Conservation (phyloP, 2,888 invertebrate species). For the Apamea anceps region DNA sequence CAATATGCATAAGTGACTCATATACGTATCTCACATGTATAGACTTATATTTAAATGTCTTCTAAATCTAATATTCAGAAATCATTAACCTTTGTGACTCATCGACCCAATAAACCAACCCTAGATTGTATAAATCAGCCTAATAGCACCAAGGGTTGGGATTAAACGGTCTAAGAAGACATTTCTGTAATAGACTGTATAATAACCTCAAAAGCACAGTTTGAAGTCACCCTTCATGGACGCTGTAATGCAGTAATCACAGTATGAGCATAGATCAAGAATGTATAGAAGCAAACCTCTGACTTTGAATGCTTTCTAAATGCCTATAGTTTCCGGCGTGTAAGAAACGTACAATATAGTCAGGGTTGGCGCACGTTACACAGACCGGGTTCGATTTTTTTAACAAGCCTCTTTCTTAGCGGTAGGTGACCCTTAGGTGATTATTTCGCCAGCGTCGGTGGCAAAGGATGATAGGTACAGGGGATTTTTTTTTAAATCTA, state of each 20-base stretch:
- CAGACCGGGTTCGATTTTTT: too few relatives aligned
- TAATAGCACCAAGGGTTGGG: slow-evolving; percentile 52
- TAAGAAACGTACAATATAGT: background rate
- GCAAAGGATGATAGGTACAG: background rate
- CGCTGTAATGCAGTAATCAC: slow-evolving; percentile 27
- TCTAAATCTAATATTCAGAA: slow-evolving; percentile 10
- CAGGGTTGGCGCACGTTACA: too few relatives aligned
- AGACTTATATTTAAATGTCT: background rate
- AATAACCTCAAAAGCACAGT: slow-evolving; percentile 39
- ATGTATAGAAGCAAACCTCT: background rate
- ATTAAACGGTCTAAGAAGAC: slow-evolving; percentile 40
- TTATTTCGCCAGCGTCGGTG: background rate
- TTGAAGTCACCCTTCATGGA: slow-evolving; percentile 39
- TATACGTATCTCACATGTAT: background rate
- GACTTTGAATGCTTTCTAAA: background rate
- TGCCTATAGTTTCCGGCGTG: background rate
- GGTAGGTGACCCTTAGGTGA: background rate
- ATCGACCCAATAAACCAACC: slow-evolving; percentile 42
- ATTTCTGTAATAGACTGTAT: slow-evolving; percentile 48
- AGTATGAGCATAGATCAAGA: slow-evolving; percentile 11
- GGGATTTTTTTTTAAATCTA: background rate
- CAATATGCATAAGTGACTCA: background rate
- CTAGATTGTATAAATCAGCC: slow-evolving; percentile 49
- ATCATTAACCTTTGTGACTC: slow-evolving; percentile 22
- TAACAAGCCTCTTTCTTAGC: too few relatives aligned